phyloP scores from a whole-genome alignment of 64 coral and sea anemone genomes.

The Pocillopora damicornis region DNA sequence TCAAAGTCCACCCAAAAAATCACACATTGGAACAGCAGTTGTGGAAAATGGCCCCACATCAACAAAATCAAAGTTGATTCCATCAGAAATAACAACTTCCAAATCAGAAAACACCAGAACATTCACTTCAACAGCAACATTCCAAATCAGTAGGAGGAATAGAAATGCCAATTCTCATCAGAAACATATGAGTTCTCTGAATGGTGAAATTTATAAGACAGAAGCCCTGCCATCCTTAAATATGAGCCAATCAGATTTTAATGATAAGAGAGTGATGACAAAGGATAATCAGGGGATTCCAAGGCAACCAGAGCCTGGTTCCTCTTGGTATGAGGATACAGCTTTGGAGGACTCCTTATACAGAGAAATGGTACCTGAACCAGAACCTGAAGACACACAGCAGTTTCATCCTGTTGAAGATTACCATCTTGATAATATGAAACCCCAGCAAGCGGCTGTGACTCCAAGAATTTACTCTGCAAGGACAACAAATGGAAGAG shows the following conservation, averaged over 20 bases:
- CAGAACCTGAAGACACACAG: constrained; percentile 19
- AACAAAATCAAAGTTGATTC: neutral
- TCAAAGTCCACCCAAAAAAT: neutral
- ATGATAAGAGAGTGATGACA: neutral
- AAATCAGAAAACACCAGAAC: neutral
- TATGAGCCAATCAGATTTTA: neutral
- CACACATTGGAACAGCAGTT: neutral
- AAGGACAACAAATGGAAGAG: neutral
- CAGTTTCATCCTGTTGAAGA: neutral
- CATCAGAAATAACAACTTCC: neutral
- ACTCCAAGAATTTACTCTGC: neutral
- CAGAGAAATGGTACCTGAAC: constrained; percentile 31
- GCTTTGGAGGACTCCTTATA: constrained; percentile 8
- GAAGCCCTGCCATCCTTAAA: neutral
- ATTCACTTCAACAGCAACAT: constrained; percentile 21
- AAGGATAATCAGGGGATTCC: neutral
- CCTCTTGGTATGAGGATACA: neutral
- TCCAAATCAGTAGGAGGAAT: constrained; percentile 6
- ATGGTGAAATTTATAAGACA: neutral
- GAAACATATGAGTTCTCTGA: neutral
- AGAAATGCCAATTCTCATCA: neutral
- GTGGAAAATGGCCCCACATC: neutral
- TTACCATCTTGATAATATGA: neutral
- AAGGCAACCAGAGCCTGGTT: neutral
- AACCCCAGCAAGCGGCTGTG: neutral